phyloP scores from a whole-genome alignment of 2,888 invertebrate genomes.

The Chromoteleia sp. region DNA sequence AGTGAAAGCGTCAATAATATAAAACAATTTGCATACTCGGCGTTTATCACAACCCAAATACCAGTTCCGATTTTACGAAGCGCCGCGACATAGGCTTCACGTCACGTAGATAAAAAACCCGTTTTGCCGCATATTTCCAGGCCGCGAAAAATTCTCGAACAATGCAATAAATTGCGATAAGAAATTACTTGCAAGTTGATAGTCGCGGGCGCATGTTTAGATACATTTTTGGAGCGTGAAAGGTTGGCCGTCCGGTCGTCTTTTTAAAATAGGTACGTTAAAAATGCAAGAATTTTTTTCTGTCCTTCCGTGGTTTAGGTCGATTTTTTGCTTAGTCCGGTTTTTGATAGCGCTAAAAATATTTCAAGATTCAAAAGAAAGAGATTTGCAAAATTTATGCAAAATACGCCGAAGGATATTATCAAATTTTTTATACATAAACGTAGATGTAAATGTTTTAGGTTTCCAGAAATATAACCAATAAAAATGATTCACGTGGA shows the following conservation, averaged over 20 bases:
- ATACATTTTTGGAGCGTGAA: slow-evolving; percentile 33
- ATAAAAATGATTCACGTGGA: no score
- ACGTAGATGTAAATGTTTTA: no score
- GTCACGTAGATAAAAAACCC: slow-evolving; percentile 47
- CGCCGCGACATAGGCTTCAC: slow-evolving; percentile 9
- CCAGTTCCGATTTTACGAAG: slow-evolving; percentile 48
- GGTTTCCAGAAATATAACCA: no score
- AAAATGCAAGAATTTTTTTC: no score
- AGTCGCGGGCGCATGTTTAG: slow-evolving; percentile 30
- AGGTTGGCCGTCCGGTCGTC: slow-evolving; percentile 2
- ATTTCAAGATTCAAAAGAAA: no score
- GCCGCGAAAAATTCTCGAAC: slow-evolving; percentile 35
- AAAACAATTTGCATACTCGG: slow-evolving; percentile 28
- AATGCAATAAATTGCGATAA: slow-evolving; percentile 60
- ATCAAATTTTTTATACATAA: no score
- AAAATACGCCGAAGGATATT: no score
- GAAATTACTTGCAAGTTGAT: slow-evolving; percentile 28
- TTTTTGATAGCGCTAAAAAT: no score
- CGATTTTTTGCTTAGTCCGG: no score
- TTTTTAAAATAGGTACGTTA: background rate
- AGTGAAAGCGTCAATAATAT: slow-evolving; percentile 57
- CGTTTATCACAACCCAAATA: slow-evolving; percentile 62
- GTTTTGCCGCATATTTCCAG: slow-evolving; percentile 36
- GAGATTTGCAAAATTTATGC: no score
- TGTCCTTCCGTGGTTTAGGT: no score